These are phyloP conservation scores for Lepus timidus DNA, from an alignment of 2,113 vertebrate genomes.

Conservation along the genomic window DNA sequence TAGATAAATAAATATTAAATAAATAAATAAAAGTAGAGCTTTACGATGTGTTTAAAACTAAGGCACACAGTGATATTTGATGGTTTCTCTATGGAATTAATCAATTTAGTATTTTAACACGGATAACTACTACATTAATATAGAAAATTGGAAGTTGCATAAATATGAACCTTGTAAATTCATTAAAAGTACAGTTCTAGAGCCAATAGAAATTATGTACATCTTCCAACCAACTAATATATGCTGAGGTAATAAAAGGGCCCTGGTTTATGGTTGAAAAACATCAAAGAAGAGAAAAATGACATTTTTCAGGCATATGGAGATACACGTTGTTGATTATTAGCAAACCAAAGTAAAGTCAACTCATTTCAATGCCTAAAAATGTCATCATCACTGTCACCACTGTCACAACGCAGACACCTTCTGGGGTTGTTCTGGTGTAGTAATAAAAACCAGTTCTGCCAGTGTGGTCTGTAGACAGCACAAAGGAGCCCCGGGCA, in stretches of 20 bases:
- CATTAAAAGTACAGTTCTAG: background rate
- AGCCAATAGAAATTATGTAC: background rate
- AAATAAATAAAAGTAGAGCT: too few species aligned
- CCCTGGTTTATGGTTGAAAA: background rate
- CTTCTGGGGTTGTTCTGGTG: background rate
- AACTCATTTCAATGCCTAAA: background rate
- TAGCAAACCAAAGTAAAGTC: background rate
- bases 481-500: fast-evolving
- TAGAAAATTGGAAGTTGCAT: background rate
- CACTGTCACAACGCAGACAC: background rate
- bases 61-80: background rate
- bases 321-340: background rate
- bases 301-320: background rate
- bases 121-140: background rate
- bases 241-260: background rate
- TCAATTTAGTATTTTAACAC: background rate
- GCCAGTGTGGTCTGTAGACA: too few species aligned
- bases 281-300: background rate
- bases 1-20: too few species aligned
- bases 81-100: background rate
- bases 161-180: background rate
- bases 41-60: background rate
- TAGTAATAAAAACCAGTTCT: background rate
- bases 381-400: background rate
- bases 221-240: background rate